A percentile compares a stretch with the other conserved stretches of the same genome.
Evolutionary conservation across 2,888 invertebrate genomes (phyloP).

Genomic region (Dorcus hopei): DNA sequence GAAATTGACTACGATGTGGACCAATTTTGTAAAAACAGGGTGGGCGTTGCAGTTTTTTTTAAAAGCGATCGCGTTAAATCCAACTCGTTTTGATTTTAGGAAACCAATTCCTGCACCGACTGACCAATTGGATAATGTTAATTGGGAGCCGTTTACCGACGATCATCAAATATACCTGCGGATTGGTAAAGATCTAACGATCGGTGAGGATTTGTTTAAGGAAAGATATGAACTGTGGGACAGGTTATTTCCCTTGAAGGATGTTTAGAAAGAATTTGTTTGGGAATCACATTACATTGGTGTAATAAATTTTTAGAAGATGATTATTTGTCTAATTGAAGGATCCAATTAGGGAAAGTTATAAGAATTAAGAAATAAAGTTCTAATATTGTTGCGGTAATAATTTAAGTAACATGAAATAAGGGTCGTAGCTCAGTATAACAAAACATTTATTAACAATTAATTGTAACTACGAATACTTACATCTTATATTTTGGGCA

Average conservation of each 20-base stretch:
- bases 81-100: constrained; percentile 37
- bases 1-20: constrained; percentile 47
- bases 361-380: too few relatives aligned
- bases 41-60: constrained; percentile 19
- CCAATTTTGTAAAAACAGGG: constrained; percentile 47
- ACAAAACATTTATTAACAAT: too few relatives aligned
- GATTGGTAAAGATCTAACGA: constrained; percentile 41
- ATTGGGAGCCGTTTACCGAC: constrained; percentile 45
- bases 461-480: too few relatives aligned
- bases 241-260: constrained; percentile 40
- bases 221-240: constrained; percentile 48
- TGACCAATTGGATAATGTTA: constrained; percentile 38
- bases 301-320: too few relatives aligned
- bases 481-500: too few relatives aligned
- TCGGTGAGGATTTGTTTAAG: constrained; percentile 43
- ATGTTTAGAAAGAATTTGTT: constrained; percentile 21
- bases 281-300: too few relatives aligned
- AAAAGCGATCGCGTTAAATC: not conserved
- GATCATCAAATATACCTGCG: constrained; percentile 46
- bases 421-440: too few relatives aligned
- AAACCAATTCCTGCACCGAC: constrained; percentile 49
- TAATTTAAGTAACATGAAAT: too few relatives aligned
- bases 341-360: too few relatives aligned
- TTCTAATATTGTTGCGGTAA: too few relatives aligned
- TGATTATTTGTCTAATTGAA: too few relatives aligned